phyloP scores from a whole-genome alignment of 2,113 vertebrate species.

The Embiotoca jacksoni region DNA sequence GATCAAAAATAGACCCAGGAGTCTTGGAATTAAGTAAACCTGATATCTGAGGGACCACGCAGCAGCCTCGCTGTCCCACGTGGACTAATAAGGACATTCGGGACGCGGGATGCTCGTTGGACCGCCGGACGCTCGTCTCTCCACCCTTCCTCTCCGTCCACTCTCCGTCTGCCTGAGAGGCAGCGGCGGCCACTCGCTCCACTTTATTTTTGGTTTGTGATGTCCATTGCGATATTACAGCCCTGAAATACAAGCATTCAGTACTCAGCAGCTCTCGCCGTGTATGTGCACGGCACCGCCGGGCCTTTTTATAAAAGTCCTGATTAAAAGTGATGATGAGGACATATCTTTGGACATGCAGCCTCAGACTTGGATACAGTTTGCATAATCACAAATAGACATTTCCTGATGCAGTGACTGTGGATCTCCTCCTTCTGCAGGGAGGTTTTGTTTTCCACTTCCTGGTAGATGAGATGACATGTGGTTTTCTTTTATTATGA shows the following conservation, averaged over 20 bases:
- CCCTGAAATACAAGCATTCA: constrained; percentile 43
- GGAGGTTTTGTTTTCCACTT: no score
- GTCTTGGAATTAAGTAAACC: constrained; percentile 87
- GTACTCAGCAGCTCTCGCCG: constrained; percentile 57
- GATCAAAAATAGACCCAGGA: constrained; percentile 84
- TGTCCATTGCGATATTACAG: constrained; percentile 60
- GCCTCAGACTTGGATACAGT: no score
- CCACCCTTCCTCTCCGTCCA: constrained; percentile 46
- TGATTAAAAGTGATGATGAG: constrained; percentile 13
- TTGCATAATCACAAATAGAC: no score
- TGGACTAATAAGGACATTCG: constrained; percentile 87
- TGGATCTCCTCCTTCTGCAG: no score
- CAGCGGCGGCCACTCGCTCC: constrained; percentile 13
- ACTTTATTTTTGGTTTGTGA: constrained; percentile 80
- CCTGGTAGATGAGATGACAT: no score
- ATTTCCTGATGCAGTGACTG: no score
- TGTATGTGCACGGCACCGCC: constrained; percentile 54
- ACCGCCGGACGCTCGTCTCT: constrained; percentile 62
- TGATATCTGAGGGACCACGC: constrained; percentile 77
- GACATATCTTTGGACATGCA: no score
- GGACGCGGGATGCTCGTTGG: constrained; percentile 71
- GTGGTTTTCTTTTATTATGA: no score
- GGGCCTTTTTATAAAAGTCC: constrained; percentile 28
- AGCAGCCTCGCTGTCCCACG: constrained; percentile 68
- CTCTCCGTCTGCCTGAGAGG: constrained; percentile 46